A percentile compares a stretch with the other conserved stretches of the same genome.
Evolutionary conservation across 2,797 vertebrate species (phyloP).

Genomic region (Erethizon dorsatum): DNA sequence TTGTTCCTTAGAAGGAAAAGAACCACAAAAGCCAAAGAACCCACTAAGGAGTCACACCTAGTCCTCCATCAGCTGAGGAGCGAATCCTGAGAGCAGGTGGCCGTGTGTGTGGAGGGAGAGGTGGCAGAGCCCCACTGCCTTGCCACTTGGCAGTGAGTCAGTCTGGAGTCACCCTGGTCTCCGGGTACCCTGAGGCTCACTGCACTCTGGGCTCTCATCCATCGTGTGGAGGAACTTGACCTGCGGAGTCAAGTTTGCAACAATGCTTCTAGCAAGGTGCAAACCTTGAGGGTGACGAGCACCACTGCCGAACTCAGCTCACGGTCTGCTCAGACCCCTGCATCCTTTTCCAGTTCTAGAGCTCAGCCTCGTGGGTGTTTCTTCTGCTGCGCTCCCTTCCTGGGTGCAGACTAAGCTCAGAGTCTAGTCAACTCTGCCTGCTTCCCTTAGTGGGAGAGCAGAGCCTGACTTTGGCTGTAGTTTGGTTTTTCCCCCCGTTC

Average conservation of each 20-base stretch:
- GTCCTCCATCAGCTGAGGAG: neutral
- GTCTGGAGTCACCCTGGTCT: neutral
- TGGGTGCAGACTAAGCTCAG: neutral
- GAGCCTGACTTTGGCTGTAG: neutral
- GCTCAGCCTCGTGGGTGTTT: neutral
- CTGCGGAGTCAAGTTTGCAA: neutral
- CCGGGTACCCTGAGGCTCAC: neutral
- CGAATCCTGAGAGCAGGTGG: neutral
- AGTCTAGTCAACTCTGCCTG: neutral
- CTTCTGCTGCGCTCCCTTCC: neutral
- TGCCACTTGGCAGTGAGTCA: neutral
- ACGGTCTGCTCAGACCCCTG: neutral
- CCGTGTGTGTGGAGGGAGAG: neutral
- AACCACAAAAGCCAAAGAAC: neutral
- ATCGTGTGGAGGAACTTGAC: neutral
- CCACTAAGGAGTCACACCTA: neutral
- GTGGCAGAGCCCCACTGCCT: too few relatives aligned
- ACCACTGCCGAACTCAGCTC: neutral
- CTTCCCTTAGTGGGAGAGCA: neutral
- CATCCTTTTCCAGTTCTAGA: conserved; percentile 9
- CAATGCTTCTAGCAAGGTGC: neutral
- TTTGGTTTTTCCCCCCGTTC: neutral
- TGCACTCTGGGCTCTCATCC: neutral
- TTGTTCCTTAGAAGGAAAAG: conserved; percentile 60
- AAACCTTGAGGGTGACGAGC: neutral